A percentile compares a stretch with the other conserved stretches of the same genome.
Evolutionary conservation across 2,888 invertebrate genomes (phyloP).

Genomic region (Thyatira batis): DNA sequence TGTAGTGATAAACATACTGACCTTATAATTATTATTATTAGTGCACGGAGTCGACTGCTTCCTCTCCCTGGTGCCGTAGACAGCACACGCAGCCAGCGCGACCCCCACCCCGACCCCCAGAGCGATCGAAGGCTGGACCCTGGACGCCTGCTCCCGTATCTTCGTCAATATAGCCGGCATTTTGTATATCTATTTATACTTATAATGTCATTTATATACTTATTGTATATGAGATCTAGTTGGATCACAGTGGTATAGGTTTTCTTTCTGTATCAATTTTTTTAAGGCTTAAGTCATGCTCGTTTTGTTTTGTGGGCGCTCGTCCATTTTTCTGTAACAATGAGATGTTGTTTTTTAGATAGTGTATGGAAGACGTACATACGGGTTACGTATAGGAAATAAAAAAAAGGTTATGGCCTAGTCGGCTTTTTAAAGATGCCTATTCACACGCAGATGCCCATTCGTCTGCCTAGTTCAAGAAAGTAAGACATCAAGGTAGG

Average conservation of each 20-base stretch:
- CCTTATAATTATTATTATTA: slow-evolving; percentile 78
- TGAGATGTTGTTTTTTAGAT: background rate
- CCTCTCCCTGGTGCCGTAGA: slow-evolving; percentile 69
- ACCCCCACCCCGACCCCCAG: slow-evolving; percentile 73
- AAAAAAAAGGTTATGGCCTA: too few species aligned
- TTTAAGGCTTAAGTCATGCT: background rate
- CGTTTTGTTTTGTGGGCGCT: background rate
- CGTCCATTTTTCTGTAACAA: background rate
- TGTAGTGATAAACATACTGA: slow-evolving; percentile 30
- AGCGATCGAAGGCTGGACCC: slow-evolving; percentile 70
- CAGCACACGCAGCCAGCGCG: slow-evolving; percentile 70
- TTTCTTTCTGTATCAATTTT: background rate
- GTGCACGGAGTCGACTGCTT: slow-evolving; percentile 61
- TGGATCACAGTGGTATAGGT: background rate
- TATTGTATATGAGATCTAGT: slow-evolving; percentile 36
- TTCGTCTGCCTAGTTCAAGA: too few species aligned
- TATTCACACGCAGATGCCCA: too few species aligned
- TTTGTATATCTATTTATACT: slow-evolving; percentile 23
- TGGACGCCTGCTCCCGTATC: slow-evolving; percentile 71
- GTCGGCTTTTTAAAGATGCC: too few species aligned
- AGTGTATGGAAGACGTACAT: too few species aligned
- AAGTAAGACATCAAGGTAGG: too few species aligned
- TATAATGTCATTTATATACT: slow-evolving; percentile 24
- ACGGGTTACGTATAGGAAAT: too few species aligned
- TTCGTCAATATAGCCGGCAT: slow-evolving; percentile 79